These are phyloP conservation scores for Drosophila melanica DNA, from an alignment of 1,140 invertebrate species.

Conservation along the genomic window DNA sequence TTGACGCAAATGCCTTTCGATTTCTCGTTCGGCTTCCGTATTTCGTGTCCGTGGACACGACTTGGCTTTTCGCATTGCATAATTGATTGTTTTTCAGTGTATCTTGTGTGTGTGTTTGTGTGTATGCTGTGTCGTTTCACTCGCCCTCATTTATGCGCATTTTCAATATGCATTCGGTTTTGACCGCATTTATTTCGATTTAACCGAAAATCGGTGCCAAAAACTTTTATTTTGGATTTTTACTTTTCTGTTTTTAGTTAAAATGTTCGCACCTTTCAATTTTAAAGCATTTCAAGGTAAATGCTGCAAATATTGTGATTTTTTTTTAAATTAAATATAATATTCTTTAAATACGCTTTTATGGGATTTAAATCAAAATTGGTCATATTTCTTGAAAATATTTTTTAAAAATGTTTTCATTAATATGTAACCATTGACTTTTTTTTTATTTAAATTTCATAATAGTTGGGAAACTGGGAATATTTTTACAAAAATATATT, in stretches of 20 bases:
- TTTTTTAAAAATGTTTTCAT: too few species aligned
- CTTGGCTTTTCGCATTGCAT: conserved; percentile 79
- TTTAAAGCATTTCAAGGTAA: not conserved
- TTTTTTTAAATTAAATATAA: too few species aligned
- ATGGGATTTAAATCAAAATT: not conserved
- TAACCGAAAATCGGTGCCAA: not conserved
- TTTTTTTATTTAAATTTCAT: too few species aligned
- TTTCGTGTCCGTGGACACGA: conserved; percentile 51
- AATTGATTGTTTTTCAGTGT: conserved; percentile 66
- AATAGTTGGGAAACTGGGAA: too few species aligned
- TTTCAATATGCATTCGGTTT: conserved; percentile 66
- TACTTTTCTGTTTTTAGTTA: not conserved
- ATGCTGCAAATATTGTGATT: not conserved
- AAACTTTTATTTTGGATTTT: conserved; percentile 23
- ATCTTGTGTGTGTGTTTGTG: conserved; percentile 17
- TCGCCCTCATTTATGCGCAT: conserved; percentile 60
- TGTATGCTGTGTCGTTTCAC: not conserved
- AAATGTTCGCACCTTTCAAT: not conserved
- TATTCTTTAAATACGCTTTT: not conserved
- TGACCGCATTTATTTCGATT: conserved; percentile 16
- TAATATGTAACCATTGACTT: too few species aligned
- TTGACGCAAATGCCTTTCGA: conserved; percentile 78
- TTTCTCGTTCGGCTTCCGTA: conserved; percentile 63
- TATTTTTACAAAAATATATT: too few species aligned
- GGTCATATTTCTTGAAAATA: too few species aligned